phyloP scores from a whole-genome alignment of 2,888 invertebrate genomes.

The Eugnorisma glareosa region DNA sequence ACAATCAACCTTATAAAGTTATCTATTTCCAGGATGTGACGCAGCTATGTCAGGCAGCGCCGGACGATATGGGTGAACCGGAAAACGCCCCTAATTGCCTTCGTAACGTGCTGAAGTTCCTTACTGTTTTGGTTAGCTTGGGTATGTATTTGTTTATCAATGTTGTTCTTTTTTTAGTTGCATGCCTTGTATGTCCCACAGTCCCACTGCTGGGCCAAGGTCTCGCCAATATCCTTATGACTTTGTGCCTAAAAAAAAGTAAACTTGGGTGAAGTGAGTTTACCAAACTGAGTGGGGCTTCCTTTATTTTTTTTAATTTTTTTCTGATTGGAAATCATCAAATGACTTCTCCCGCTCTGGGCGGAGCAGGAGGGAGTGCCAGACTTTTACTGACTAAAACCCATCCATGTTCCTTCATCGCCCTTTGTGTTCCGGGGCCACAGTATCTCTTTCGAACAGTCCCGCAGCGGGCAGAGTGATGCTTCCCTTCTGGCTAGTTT shows the following conservation, averaged over 20 bases:
- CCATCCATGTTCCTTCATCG: too few relatives aligned
- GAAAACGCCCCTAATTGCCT: conserved; percentile 78
- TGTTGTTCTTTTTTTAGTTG: background rate
- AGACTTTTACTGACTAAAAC: too few relatives aligned
- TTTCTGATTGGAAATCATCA: too few relatives aligned
- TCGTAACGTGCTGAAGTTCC: conserved; percentile 81
- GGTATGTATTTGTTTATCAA: conserved; percentile 66
- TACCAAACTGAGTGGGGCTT: too few relatives aligned
- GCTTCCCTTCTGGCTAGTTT: too few relatives aligned
- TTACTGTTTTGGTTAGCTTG: conserved; percentile 82
- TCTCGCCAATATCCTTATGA: background rate
- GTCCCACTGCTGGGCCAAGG: background rate
- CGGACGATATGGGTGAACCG: conserved; percentile 79
- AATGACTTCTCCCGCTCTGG: too few relatives aligned
- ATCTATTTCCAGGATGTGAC: conserved; percentile 77
- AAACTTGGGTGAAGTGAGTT: background rate
- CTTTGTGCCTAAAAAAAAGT: background rate
- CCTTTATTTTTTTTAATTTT: too few relatives aligned
- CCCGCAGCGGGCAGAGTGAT: too few relatives aligned
- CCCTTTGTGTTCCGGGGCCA: too few relatives aligned
- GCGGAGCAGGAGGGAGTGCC: too few relatives aligned
- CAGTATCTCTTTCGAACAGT: too few relatives aligned
- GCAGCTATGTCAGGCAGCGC: conserved; percentile 73
- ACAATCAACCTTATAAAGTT: background rate
- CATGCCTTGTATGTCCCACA: background rate